Base-by-base conservation (phyloP, 2,888 invertebrate species). In the Drosophila testacea region DNA sequence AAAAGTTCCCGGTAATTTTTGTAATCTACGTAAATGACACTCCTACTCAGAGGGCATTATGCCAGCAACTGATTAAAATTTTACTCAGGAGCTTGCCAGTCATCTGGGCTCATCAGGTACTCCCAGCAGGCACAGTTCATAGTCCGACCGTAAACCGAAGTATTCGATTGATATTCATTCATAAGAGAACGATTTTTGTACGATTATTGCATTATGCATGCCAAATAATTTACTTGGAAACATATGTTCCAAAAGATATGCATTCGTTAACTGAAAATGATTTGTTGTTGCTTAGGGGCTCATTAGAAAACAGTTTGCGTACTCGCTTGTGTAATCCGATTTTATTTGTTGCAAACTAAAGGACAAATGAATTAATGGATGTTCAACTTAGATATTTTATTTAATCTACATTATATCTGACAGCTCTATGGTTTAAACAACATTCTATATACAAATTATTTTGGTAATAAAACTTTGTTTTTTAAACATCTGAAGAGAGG, bases 331-430 rank as follows among this genome's bases (percentile, higher is more conserved):
- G 60, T 66, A 81, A 79, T 71, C 38, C 70, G 74, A 74, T 81
- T 86, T 83, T 74, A 80, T 74, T 86, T 80, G 54, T 59, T 80
- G 62, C 77, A 61, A 63, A 67, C 66, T 69, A 22, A 67, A 75
- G 44, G 67, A 51, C 60, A 61, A 68, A 65, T 67, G 34, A 32
- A 48, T 76, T 22, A 38, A 30, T 9, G 10, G 9, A 11, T 5
- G 11, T 4, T 4, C 6, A 11, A 11, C 4, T 10, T 22, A 42
- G 22, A 42, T 5, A 22, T 22, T 2, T 42, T 6, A 4, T 44
- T 22, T 2, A 11, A 22, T 6, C 4, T 22, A 5, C 2, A 5
- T 42, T 1, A 27, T 44, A 22, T 27, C 11, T 27, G 27, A 27
- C 22, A 27, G 9, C 7, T 30, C 30, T 30, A 6, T 30, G 30